phyloP scores from a whole-genome alignment of 1,140 invertebrate genomes.

The Caenorhabditis tropicalis region DNA sequence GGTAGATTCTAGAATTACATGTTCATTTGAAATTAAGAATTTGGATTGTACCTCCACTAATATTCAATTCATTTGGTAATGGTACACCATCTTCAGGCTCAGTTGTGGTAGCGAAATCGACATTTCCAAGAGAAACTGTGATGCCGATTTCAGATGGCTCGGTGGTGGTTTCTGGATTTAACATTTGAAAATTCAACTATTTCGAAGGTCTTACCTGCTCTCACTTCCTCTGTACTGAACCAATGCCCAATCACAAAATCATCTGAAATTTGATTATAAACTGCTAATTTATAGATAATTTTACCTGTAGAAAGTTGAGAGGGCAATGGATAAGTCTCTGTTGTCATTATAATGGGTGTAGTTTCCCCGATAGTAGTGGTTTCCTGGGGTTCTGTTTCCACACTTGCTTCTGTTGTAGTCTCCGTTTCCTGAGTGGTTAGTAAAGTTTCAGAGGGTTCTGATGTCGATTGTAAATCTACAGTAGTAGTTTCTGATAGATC shows the following conservation, averaged over 20 bases:
- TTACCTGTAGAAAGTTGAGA: background rate
- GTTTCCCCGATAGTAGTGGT: background rate
- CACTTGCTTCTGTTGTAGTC: background rate
- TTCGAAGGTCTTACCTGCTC: background rate
- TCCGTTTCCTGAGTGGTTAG: background rate
- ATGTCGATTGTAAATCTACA: too few relatives aligned
- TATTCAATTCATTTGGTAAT: background rate
- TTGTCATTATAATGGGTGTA: background rate
- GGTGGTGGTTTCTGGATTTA: constrained; percentile 5
- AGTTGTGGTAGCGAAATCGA: background rate
- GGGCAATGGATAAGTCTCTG: background rate
- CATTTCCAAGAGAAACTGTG: background rate
- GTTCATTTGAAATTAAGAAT: background rate
- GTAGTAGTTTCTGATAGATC: background rate
- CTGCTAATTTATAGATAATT: background rate
- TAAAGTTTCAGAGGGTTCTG: too few relatives aligned
- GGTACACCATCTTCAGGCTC: background rate
- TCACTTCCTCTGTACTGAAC: constrained; percentile 19
- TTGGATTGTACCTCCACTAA: background rate
- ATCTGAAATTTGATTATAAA: background rate
- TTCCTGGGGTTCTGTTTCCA: background rate
- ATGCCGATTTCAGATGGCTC: constrained; percentile 8
- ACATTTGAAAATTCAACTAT: background rate
- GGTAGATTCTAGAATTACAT: background rate
- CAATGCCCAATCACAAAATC: constrained; percentile 11